Conservation (phyloP, 64 coral and sea anemone genomes). For the Platygyra sinensis region DNA sequence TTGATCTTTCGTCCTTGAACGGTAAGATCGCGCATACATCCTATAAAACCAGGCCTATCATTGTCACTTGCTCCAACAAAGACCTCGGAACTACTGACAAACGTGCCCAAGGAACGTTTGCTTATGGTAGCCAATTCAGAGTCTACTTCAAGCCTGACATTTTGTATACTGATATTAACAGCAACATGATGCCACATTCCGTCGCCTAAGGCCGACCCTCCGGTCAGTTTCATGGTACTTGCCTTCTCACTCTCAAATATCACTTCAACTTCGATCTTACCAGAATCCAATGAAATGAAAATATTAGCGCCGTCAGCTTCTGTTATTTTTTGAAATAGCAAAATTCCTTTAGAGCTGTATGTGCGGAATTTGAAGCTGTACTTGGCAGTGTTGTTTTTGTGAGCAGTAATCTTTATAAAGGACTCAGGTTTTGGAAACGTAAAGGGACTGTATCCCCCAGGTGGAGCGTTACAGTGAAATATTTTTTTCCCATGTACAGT, state of each 20-base stretch:
- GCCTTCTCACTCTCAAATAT: conserved; percentile 19
- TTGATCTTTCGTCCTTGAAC: conserved; percentile 58
- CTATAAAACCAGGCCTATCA: conserved; percentile 56
- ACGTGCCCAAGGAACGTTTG: conserved; percentile 17
- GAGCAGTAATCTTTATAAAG: conserved; percentile 40
- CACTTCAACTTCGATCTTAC: conserved; percentile 62
- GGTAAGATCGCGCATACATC: conserved; percentile 75
- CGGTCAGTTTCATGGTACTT: conserved; percentile 18
- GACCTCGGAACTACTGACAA: conserved; percentile 55
- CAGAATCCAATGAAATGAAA: conserved; percentile 31
- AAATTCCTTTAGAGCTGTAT: conserved; percentile 62
- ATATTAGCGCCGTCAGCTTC: conserved; percentile 41
- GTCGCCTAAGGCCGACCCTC: conserved; percentile 44
- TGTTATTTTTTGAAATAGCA: conserved; percentile 60
- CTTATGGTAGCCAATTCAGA: not conserved
- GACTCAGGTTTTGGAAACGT: conserved; percentile 59
- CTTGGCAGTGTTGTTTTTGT: conserved; percentile 31
- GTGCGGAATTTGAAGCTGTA: conserved; percentile 89
- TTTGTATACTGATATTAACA: conserved; percentile 49
- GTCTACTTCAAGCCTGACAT: conserved; percentile 50
- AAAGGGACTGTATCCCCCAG: conserved; percentile 45
- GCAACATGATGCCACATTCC: conserved; percentile 79
- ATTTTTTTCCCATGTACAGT: conserved; percentile 28
- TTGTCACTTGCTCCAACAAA: conserved; percentile 39
- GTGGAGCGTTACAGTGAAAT: conserved; percentile 29